Conservation (phyloP, 2,113 vertebrate species). For the Empidonax traillii region DNA sequence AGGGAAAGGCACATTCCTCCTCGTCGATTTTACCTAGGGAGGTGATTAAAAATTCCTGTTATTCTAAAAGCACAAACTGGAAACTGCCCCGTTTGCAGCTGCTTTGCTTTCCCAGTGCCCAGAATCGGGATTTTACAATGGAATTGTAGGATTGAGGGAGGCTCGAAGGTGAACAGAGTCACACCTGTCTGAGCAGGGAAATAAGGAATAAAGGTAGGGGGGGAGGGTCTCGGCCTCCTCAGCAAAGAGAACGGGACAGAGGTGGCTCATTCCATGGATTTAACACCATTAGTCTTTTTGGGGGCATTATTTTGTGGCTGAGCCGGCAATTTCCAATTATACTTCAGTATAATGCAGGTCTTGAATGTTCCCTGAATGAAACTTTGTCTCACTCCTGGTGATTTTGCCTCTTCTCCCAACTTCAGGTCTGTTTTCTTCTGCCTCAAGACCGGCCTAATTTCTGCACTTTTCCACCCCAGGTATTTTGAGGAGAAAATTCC, state of each 20-base stretch:
- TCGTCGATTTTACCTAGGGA: background rate
- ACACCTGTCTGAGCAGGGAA: background rate
- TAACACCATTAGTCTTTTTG: background rate
- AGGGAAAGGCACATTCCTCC: background rate
- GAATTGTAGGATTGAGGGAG: background rate
- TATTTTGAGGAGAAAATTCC: background rate
- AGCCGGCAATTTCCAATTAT: background rate
- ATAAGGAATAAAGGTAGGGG: accelerated
- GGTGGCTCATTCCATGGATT: background rate
- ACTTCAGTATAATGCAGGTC: background rate
- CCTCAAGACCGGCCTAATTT: background rate
- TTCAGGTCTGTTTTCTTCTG: background rate
- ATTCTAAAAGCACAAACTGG: background rate
- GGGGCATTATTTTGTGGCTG: background rate
- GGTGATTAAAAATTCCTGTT: background rate
- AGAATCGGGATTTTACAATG: background rate
- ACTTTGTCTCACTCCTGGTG: background rate
- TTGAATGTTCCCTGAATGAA: background rate
- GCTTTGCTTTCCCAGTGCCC: background rate
- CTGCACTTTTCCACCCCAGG: background rate
- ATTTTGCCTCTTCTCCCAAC: background rate
- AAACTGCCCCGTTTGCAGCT: background rate
- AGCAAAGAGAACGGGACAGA: background rate
- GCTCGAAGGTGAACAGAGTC: background rate
- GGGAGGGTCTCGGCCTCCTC: background rate